A percentile compares a stretch with the other conserved stretches of the same genome.
phyloP scores from a whole-genome alignment of 2,113 vertebrate genomes.

The Nymphicus hollandicus region DNA sequence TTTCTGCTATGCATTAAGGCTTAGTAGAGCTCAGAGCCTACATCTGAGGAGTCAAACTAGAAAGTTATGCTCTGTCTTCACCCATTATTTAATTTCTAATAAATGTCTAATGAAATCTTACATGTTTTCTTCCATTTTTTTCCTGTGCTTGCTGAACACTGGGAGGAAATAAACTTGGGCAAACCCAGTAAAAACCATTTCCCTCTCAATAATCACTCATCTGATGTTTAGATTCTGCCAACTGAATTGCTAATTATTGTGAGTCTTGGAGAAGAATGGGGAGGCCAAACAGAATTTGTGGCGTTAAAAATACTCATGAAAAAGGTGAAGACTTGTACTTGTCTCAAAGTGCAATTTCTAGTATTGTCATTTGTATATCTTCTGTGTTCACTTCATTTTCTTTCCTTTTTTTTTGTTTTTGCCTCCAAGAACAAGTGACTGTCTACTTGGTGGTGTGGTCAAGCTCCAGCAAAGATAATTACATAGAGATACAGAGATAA shows the following conservation, averaged over 20 bases:
- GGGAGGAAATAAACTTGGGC: not conserved
- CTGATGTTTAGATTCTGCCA: not conserved
- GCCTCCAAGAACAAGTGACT: not conserved
- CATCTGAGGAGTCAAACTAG: rapidly evolving
- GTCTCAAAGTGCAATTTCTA: not conserved
- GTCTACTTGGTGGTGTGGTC: not conserved
- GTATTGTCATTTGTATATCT: not conserved
- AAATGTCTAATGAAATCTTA: not conserved
- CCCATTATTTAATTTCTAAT: not conserved
- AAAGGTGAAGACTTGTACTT: not conserved
- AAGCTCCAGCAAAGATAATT: not conserved
- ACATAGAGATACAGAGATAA: not conserved
- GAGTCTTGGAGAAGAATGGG: not conserved
- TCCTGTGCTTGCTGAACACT: not conserved
- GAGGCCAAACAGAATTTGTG: not conserved
- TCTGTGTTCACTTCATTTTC: not conserved
- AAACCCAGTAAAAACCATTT: not conserved
- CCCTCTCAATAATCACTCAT: not conserved
- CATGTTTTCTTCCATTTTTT: rapidly evolving
- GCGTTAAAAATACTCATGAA: rapidly evolving
- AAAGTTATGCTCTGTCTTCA: rapidly evolving
- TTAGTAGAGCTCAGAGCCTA: not conserved
- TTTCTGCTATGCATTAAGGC: rapidly evolving
- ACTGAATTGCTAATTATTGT: not conserved
- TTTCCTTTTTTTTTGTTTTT: not conserved